Conservation (phyloP, 2,888 invertebrate genomes). For the Melangyna quadrimaculata region DNA sequence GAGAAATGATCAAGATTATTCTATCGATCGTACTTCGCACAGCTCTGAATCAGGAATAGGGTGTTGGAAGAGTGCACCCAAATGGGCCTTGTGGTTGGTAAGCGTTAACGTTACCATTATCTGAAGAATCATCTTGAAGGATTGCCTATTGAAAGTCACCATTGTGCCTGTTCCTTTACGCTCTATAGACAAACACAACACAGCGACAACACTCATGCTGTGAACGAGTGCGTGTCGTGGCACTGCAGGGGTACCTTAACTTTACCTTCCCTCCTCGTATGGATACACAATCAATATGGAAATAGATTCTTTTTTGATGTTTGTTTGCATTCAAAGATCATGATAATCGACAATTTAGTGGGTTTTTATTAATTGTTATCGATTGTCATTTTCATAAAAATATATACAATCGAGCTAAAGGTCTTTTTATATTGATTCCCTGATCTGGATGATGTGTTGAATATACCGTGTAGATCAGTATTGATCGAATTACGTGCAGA, state of each 20-base stretch:
- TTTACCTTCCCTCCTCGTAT: neutral
- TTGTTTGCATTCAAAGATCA: constrained; percentile 38
- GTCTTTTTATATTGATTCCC: neutral
- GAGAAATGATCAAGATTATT: constrained; percentile 62
- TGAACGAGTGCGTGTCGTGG: neutral
- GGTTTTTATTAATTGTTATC: constrained; percentile 71
- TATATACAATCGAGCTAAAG: constrained; percentile 31
- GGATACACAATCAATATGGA: constrained; percentile 23
- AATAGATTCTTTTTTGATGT: constrained; percentile 20
- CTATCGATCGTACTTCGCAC: constrained; percentile 24
- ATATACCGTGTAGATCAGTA: constrained; percentile 4
- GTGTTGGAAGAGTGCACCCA: constrained; percentile 64
- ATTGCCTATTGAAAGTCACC: constrained; percentile 68
- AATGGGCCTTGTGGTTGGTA: constrained; percentile 51
- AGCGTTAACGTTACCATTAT: constrained; percentile 62
- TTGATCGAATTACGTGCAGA: constrained; percentile 60
- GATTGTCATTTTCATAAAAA: constrained; percentile 70
- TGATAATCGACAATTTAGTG: constrained; percentile 70
- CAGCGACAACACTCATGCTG: neutral
- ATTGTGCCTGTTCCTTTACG: constrained; percentile 26
- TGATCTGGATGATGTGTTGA: constrained; percentile 49
- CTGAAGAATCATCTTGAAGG: constrained; percentile 66
- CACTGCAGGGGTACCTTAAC: constrained; percentile 26
- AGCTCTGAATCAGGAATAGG: constrained; percentile 47
- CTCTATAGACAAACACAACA: neutral